These are phyloP conservation scores for Drosophila nigricruria DNA, from an alignment of 2,888 invertebrate genomes.

Conservation along the genomic window DNA sequence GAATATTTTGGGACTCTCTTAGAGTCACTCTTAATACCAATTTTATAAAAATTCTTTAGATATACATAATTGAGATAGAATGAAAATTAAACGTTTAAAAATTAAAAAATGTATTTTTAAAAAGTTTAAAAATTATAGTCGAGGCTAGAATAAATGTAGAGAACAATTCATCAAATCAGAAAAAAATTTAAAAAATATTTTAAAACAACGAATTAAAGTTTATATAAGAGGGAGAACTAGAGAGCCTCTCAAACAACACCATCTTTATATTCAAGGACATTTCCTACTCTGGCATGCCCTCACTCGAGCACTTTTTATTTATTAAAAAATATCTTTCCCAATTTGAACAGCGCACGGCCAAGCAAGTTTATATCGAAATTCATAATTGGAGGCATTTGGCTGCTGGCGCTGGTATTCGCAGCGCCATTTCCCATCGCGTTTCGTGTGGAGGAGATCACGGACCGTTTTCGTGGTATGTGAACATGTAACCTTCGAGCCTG, in stretches of 20 bases:
- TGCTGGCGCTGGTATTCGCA: conserved; percentile 88
- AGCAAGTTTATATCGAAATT: conserved; percentile 91
- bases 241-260: not conserved
- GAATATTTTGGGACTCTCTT: no score
- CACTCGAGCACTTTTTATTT: not conserved
- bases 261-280: not conserved
- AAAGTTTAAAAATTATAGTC: not conserved
- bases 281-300: not conserved
- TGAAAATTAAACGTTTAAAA: not conserved
- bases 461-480: conserved; percentile 80
- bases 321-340: not conserved
- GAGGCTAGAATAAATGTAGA: no score
- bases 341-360: conserved; percentile 88
- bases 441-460: conserved; percentile 83
- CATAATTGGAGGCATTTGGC: conserved; percentile 91
- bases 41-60: no score
- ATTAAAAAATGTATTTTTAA: not conserved
- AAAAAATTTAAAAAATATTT: no score
- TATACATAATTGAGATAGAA: no score
- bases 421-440: conserved; percentile 87
- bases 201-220: no score
- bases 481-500: not conserved
- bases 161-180: no score
- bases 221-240: not conserved
- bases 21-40: no score